These are phyloP conservation scores for Lethrus apterus DNA, from an alignment of 1,140 invertebrate species.

Conservation along the genomic window DNA sequence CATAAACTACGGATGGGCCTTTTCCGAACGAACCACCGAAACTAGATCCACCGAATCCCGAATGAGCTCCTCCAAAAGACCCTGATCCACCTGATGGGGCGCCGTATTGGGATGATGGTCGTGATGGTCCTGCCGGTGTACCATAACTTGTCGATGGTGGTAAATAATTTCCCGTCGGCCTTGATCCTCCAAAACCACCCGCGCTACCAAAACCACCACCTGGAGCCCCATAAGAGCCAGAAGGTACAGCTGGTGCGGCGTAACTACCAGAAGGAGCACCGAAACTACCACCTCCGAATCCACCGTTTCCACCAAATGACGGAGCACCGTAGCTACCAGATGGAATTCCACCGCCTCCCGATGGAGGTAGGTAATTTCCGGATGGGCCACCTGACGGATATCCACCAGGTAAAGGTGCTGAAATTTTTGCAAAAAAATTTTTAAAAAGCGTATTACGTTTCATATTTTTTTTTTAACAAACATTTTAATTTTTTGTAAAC, in stretches of 20 bases:
- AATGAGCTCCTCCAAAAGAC: conserved; percentile 33
- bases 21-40: conserved; percentile 34
- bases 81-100: conserved; percentile 35
- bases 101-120: conserved; percentile 43
- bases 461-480: too few relatives aligned
- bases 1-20: conserved; percentile 35
- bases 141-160: conserved; percentile 40
- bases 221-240: conserved; percentile 29
- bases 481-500: too few relatives aligned
- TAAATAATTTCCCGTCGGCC: conserved; percentile 38
- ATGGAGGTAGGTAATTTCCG: conserved; percentile 31
- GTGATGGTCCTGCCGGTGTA: conserved; percentile 26
- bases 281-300: conserved; percentile 22
- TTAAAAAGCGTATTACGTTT: too few relatives aligned
- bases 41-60: conserved; percentile 18
- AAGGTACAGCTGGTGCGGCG: conserved; percentile 37
- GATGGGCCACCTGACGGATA: conserved; percentile 30
- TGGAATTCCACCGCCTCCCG: conserved; percentile 23
- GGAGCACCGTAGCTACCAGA: conserved; percentile 35
- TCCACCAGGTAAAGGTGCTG: conserved; percentile 18
- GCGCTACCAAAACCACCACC: conserved; percentile 13
- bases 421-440: too few relatives aligned
- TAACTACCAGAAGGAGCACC: conserved; percentile 43
- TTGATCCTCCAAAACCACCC: conserved; percentile 36
- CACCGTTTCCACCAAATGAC: conserved; percentile 13